A percentile compares a stretch with the other conserved stretches of the same genome.
These are phyloP conservation scores for Alsophila aescularia DNA, from an alignment of 2,888 invertebrate genomes.

Conservation along the genomic window DNA sequence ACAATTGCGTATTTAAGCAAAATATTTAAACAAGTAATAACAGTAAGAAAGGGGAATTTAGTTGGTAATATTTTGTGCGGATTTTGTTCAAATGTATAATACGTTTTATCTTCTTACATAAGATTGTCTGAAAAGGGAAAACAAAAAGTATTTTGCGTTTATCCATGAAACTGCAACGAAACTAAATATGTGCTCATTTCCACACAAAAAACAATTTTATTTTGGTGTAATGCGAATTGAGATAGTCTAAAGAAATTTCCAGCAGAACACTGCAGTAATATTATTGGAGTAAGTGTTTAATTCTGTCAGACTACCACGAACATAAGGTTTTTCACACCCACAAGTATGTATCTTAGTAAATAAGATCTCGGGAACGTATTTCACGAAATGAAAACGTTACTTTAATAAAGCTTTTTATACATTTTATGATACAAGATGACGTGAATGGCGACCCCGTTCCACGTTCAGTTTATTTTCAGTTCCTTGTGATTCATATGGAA, in stretches of 20 bases:
- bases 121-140: no score
- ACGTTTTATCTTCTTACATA: no score
- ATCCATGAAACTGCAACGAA: no score
- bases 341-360: neutral
- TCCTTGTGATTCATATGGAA: conserved; percentile 51
- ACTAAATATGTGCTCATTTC: no score
- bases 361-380: neutral
- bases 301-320: neutral
- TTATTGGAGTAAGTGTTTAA: no score
- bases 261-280: no score
- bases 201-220: no score
- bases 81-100: no score
- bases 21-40: neutral
- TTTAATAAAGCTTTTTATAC: conserved; percentile 43
- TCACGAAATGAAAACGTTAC: conserved; percentile 3
- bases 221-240: no score
- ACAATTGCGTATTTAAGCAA: neutral
- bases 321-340: conserved; percentile 1
- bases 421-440: conserved; percentile 49
- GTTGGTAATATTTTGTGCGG: no score
- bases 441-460: conserved; percentile 51
- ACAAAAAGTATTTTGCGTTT: no score
- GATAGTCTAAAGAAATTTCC: no score
- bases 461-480: conserved; percentile 54
- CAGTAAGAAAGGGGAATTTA: neutral